Percentiles rank a stretch among this genome's conserved stretches.
Conservation (phyloP, 2,888 invertebrate genomes). For the Oeneis ivallda region DNA sequence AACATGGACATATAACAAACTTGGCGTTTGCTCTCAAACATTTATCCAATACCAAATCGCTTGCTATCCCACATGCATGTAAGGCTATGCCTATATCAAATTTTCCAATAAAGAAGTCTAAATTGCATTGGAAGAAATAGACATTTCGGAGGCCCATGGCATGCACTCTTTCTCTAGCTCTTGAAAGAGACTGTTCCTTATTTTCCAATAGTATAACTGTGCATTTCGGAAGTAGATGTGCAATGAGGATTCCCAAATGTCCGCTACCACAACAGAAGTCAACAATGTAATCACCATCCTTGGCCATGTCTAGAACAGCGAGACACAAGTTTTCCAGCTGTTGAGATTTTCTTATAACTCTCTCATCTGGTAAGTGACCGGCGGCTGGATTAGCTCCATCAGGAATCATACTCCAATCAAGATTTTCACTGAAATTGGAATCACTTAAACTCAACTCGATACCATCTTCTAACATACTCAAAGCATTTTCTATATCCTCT, state of each 20-base stretch:
- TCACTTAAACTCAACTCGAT: conserved; percentile 65
- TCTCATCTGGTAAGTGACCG: conserved; percentile 88
- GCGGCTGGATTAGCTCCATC: conserved; percentile 88
- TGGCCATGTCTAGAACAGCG: conserved; percentile 87
- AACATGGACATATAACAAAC: conserved; percentile 96
- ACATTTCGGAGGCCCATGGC: conserved; percentile 87
- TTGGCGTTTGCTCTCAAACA: conserved; percentile 89
- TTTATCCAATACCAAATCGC: conserved; percentile 93
- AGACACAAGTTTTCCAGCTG: conserved; percentile 92
- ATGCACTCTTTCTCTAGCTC: conserved; percentile 87
- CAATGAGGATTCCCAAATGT: conserved; percentile 93
- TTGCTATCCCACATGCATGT: conserved; percentile 97
- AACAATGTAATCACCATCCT: conserved; percentile 87
- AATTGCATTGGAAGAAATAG: conserved; percentile 91
- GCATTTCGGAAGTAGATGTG: conserved; percentile 89
- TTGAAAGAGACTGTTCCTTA: conserved; percentile 90
- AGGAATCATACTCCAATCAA: conserved; percentile 88
- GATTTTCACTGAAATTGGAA: conserved; percentile 51
- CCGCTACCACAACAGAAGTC: conserved; percentile 98
- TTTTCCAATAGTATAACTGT: conserved; percentile 93
- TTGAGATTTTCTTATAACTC: conserved; percentile 89
- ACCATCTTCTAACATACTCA: conserved; percentile 66
- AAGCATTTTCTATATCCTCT: conserved; percentile 85
- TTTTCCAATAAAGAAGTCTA: conserved; percentile 91
- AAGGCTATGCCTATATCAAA: conserved; percentile 94